Conservation (phyloP, 2,797 vertebrate genomes). For the Phoebastria nigripes region DNA sequence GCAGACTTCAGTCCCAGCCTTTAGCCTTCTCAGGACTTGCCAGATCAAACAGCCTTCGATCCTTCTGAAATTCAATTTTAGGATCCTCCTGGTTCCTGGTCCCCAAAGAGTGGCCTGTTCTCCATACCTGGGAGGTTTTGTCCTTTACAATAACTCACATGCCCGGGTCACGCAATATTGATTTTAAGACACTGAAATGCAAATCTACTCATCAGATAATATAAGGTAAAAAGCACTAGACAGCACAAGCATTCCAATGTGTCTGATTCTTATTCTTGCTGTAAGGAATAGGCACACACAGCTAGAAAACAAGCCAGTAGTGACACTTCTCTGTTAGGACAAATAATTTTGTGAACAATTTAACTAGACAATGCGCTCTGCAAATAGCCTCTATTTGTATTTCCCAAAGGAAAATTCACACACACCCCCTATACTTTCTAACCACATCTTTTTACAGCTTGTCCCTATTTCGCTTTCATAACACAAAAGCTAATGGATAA, state of each 20-base stretch:
- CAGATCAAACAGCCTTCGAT: neutral
- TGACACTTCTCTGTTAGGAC: neutral
- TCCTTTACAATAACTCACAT: neutral
- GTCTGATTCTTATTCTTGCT: neutral
- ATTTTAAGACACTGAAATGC: neutral
- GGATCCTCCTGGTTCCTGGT: neutral
- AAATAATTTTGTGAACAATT: neutral
- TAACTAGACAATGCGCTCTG: neutral
- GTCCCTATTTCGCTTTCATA: neutral
- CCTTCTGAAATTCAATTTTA: neutral
- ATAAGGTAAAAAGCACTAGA: neutral
- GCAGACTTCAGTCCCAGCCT: neutral
- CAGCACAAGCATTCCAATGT: neutral
- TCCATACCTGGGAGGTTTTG: neutral
- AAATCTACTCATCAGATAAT: neutral
- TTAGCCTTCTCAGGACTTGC: neutral
- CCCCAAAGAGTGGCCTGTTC: neutral
- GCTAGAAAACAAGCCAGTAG: neutral
- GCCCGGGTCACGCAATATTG: rapidly evolving
- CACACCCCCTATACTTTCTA: rapidly evolving
- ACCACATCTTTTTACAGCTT: neutral
- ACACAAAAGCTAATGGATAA: neutral
- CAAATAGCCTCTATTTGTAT: neutral
- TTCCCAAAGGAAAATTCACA: neutral
- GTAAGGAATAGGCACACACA: neutral